Evolutionary conservation across 2,113 vertebrate species (phyloP), one percentile per base, ranked within the genome.

Genomic region (Thunnus thynnus): DNA sequence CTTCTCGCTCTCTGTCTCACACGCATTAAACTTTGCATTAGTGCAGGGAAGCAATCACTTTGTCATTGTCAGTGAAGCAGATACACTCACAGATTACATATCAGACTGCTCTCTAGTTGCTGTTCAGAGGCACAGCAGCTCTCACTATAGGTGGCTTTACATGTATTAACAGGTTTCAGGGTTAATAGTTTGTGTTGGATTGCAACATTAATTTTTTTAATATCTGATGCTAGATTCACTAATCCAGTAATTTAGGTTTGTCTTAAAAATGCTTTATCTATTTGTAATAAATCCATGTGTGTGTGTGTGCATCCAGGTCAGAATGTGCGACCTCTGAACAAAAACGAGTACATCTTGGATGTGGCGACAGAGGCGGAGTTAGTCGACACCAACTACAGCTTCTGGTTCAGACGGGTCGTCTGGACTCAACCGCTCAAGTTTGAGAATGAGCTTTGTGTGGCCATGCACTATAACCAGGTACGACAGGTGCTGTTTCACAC

Each of bases 401-500:
- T 99, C 83, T 99, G 98, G 97, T 98, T 97, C 95, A 93, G 98
- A 84, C 96, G 98, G 0, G 95, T 98, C 54, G 95, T 99, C 85
- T 99, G 98, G 98, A 89, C 94, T 51, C 97, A 98, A 74, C 94
- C 96, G 0, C 96, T 99, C 58, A 98, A 97, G 89, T 99, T 98
- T 0, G 98, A 99, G 71, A 99, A 97, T 0, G 97, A 99, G 91
- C 96, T 99, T 1, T 97, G 95, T 0, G 96, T 99, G 70, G 96
- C 96, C 0, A 95, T 97, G 94, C 98, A 99, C 85, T 99, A 96
- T 74, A 97, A 98, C 91, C 98, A 99, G 97, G 98, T 98, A 73
- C 0, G 8, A 41, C 68, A 46, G 51, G 7, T 2, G 13, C 9
- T 5, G 18, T 8, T 51, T 63, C 46, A 66, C 69, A 18, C 0